A percentile compares a stretch with the other conserved stretches of the same genome.
Conservation (phyloP, 1,140 invertebrate genomes). For the Zaprionus taronus region DNA sequence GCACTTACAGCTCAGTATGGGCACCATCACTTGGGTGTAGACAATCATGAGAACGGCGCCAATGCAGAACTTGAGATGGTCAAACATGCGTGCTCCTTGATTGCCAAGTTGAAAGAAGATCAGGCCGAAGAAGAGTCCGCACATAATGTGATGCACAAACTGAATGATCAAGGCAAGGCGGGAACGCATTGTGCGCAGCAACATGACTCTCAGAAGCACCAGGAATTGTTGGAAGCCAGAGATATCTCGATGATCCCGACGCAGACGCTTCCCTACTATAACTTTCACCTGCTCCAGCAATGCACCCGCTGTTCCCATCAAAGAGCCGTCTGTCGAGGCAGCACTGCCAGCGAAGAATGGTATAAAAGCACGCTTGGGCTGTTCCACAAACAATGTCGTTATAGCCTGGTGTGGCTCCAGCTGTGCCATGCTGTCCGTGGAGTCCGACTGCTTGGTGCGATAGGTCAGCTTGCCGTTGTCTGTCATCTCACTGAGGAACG, state of each 20-base stretch:
- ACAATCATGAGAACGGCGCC: conserved; percentile 87
- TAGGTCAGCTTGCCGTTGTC: conserved; percentile 85
- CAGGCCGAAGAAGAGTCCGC: conserved; percentile 85
- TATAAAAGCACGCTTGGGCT: conserved; percentile 65
- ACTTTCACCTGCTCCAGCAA: conserved; percentile 75
- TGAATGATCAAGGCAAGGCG: conserved; percentile 86
- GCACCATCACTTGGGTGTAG: conserved; percentile 88
- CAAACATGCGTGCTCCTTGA: conserved; percentile 88
- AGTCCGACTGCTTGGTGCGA: conserved; percentile 28
- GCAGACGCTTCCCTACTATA: conserved; percentile 58
- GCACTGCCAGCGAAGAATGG: conserved; percentile 67
- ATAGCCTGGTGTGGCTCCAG: conserved; percentile 67
- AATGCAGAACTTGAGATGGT: conserved; percentile 88
- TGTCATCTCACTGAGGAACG: conserved; percentile 85
- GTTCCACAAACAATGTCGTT: conserved; percentile 74
- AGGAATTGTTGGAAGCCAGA: conserved; percentile 74
- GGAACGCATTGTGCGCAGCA: conserved; percentile 76
- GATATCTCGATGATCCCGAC: conserved; percentile 55
- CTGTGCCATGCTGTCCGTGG: conserved; percentile 11
- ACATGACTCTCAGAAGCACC: conserved; percentile 76
- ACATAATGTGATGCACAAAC: conserved; percentile 86
- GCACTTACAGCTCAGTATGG: conserved; percentile 86
- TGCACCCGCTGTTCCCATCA: conserved; percentile 71
- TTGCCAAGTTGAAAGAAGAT: conserved; percentile 87
- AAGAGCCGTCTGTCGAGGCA: conserved; percentile 65